phyloP scores from a whole-genome alignment of 2,113 vertebrate species.

The Caloenas nicobarica region DNA sequence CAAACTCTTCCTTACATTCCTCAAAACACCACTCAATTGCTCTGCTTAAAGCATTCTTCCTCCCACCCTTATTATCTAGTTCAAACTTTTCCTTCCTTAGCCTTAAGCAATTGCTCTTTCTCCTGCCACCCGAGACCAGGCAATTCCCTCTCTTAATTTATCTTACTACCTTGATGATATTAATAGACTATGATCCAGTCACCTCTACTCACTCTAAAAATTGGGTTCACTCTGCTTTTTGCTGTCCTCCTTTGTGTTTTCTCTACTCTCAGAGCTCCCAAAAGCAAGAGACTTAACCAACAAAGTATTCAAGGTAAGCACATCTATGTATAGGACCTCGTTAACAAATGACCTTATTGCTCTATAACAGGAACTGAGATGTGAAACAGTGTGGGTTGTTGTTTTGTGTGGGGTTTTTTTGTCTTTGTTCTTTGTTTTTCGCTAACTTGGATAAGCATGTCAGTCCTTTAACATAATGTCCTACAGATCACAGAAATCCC shows the following conservation, averaged over 20 bases:
- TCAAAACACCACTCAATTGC: not conserved
- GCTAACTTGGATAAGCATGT: not conserved
- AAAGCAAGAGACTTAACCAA: not conserved
- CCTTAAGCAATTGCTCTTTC: constrained; percentile 11
- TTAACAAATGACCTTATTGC: not conserved
- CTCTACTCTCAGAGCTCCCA: not conserved
- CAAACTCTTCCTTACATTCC: not conserved
- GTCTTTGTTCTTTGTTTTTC: no score
- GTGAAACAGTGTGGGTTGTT: not conserved
- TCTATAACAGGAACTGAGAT: not conserved
- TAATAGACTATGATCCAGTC: constrained; percentile 62
- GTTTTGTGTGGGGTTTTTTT: not conserved
- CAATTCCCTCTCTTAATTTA: constrained; percentile 71
- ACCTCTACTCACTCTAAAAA: constrained; percentile 61
- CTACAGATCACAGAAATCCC: not conserved
- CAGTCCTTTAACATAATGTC: not conserved
- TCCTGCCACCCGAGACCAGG: constrained; percentile 52
- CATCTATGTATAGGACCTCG: not conserved
- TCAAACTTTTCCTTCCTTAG: constrained; percentile 62
- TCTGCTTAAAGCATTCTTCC: constrained; percentile 35
- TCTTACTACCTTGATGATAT: constrained; percentile 56
- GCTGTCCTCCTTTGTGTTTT: constrained; percentile 60
- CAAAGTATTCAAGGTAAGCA: not conserved
- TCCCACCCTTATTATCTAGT: constrained; percentile 43
- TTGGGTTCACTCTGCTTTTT: constrained; percentile 60